Evolutionary conservation across 2,797 vertebrate species (phyloP).

Genomic region (Mus spretus): DNA sequence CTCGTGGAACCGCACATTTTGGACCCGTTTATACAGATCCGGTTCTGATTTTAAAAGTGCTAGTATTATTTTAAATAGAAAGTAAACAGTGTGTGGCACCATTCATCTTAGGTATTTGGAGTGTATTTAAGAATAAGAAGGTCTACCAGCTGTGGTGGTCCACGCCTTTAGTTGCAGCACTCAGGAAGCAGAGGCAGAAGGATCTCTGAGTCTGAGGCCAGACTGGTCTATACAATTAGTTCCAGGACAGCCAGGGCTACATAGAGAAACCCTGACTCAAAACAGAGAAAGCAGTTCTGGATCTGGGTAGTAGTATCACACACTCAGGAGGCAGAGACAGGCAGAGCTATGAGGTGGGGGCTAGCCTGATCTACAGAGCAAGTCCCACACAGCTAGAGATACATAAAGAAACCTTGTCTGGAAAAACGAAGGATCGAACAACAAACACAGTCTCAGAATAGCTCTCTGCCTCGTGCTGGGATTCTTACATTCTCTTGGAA

Average conservation of each 20-base stretch:
- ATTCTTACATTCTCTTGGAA: slow-evolving; percentile 29
- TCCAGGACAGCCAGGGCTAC: background rate
- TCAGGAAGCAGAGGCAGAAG: background rate
- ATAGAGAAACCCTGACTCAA: background rate
- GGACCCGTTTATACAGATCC: background rate
- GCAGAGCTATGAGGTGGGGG: background rate
- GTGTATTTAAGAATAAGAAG: slow-evolving; percentile 3
- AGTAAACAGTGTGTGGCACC: slow-evolving; percentile 11
- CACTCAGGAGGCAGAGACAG: background rate
- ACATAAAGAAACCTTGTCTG: background rate
- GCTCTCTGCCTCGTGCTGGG: background rate
- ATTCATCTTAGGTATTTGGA: slow-evolving; percentile 33
- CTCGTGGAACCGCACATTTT: background rate
- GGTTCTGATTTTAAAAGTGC: slow-evolving; percentile 32
- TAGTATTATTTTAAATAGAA: slow-evolving; percentile 11
- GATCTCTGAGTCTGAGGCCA: background rate
- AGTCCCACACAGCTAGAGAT: background rate
- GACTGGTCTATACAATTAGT: background rate
- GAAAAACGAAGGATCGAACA: background rate
- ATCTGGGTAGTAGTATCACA: background rate
- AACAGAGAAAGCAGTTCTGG: background rate
- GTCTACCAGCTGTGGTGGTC: background rate
- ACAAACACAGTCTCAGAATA: background rate
- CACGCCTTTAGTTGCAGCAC: background rate
- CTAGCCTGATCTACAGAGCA: background rate